Base-by-base conservation (phyloP, 2,797 vertebrate species). In the Girardinus metallicus region DNA sequence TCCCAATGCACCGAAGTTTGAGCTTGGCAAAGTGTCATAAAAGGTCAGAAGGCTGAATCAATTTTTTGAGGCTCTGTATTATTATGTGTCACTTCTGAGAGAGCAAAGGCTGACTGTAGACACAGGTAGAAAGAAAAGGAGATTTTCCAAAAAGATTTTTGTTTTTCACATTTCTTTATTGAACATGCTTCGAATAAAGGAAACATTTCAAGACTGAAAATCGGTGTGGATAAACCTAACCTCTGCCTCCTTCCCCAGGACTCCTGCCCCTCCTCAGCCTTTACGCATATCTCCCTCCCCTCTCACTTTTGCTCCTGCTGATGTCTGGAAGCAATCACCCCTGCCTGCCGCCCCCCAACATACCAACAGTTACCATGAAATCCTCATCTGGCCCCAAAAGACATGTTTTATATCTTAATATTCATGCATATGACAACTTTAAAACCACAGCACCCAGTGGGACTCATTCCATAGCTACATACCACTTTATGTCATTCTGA, bases 311-410 rank as follows among this genome's bases (percentile, higher is more conserved):
- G 86, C 81, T 75, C 76, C 64, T n/a, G 0, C 66, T 47, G 71
- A 73, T 78, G 91, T 96, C 96, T 96, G 95, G 95, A 95, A 96
- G 88, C 91, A 94, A 95, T 96, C 94, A 94, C 88, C 88, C 86
- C 90, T 84, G 82, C 74, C 15, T 34, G 5, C 13, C 44, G 9
- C 10, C 44, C 23, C 70, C 2, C 23, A 53, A 86, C 95, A 95
- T 94, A 92, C 94, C 94, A 92, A 85, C 86, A 88, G 87, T 89
- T 90, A 90, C 91, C 94, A 93, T 95, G 92, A 94, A 94, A 95
- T 95, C 93, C 81, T 88, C 91, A 90, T 89, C 88, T 80, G 84
- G 87, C 91, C 89, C 92, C 92, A 92, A 93, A 93, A 95, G 91
- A 92, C 94, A 94, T 94, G 93, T 91, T 95, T 95, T 94, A 93